Evolutionary conservation across 2,797 vertebrate genomes (phyloP).

Genomic region (Sebastes reedi): DNA sequence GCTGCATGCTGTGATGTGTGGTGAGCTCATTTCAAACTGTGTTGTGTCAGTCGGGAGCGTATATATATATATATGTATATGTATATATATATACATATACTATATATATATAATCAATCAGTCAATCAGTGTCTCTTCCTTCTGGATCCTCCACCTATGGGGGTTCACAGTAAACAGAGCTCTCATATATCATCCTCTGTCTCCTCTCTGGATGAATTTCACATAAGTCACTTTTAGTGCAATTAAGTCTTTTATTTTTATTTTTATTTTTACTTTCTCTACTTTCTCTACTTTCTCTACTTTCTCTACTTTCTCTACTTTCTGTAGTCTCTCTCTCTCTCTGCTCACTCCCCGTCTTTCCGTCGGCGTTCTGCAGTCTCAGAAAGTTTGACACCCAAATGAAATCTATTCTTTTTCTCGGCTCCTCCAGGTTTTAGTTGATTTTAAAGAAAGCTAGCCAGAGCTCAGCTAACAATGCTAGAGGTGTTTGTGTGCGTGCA

Average conservation of each 20-base stretch:
- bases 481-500: background rate
- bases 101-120: too few relatives aligned
- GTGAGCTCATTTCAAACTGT: too few relatives aligned
- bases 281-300: background rate
- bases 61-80: too few relatives aligned
- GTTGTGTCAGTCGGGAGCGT: too few relatives aligned
- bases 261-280: too few relatives aligned
- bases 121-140: too few relatives aligned
- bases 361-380: background rate
- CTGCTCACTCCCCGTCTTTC: background rate
- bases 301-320: too few relatives aligned
- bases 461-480: background rate
- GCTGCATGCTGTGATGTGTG: too few relatives aligned
- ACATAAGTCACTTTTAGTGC: background rate
- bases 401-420: background rate
- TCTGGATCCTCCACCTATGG: too few relatives aligned
- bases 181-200: background rate
- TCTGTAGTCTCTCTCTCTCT: background rate
- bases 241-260: background rate
- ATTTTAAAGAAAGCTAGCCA: constrained; percentile 8
- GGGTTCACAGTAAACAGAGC: too few relatives aligned
- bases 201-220: background rate
- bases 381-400: constrained; percentile 21
- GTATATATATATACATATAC: fast-evolving
- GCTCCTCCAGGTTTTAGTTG: constrained; percentile 1